phyloP scores from a whole-genome alignment of 2,797 vertebrate species.

The Macrochelys suwanniensis region DNA sequence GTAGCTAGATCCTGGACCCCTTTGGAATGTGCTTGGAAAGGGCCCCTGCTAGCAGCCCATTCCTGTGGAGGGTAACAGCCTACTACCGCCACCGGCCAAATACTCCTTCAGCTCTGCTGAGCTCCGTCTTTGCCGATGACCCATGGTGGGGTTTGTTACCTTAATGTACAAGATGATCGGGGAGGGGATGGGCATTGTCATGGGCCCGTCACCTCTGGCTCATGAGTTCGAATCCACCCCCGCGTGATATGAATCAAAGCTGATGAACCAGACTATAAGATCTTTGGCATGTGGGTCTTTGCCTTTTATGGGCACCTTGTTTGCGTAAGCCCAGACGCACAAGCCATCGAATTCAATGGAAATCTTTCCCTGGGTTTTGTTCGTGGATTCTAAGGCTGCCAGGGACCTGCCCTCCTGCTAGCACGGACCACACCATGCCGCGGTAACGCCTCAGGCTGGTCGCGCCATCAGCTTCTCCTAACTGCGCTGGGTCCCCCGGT shows the following conservation, averaged over 20 bases:
- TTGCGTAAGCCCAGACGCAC: background rate
- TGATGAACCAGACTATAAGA: too few species aligned
- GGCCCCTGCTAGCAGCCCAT: fast-evolving
- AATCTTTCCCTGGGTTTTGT: background rate
- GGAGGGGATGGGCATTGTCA: background rate
- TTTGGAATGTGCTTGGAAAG: background rate
- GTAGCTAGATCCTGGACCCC: too few species aligned
- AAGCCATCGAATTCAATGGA: background rate
- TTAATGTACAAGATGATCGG: fast-evolving
- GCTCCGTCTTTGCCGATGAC: background rate
- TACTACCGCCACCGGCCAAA: background rate
- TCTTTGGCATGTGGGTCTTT: background rate
- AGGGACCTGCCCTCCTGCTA: background rate
- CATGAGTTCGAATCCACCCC: background rate
- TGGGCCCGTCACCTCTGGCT: background rate
- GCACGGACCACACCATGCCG: fast-evolving
- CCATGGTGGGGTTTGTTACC: background rate
- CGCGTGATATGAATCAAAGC: background rate
- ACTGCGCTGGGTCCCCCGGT: too few species aligned
- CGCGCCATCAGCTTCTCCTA: background rate
- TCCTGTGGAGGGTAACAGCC: background rate
- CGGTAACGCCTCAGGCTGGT: background rate
- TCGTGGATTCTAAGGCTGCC: background rate
- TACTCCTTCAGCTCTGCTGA: background rate
- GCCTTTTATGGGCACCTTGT: background rate